Conservation (phyloP, 2,797 vertebrate species). For the Characodon lateralis region DNA sequence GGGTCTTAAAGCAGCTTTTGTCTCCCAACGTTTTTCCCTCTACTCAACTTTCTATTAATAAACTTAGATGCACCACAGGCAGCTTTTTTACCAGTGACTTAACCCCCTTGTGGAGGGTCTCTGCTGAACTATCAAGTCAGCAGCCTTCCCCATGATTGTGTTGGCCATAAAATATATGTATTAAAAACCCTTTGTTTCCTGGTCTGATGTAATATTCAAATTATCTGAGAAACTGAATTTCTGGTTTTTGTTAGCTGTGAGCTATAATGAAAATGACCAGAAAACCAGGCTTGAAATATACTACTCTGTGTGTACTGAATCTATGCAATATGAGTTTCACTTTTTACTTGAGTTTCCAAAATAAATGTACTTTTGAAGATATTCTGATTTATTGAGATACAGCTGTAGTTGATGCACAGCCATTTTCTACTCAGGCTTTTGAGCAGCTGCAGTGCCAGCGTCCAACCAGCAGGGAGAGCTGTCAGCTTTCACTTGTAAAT, state of each 20-base stretch:
- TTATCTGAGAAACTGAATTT: neutral
- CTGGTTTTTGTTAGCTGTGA: neutral
- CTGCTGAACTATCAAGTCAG: neutral
- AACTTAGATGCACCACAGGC: neutral
- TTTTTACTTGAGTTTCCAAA: neutral
- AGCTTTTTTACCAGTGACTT: neutral
- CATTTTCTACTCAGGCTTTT: slow-evolving; percentile 79
- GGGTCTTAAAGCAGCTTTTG: neutral
- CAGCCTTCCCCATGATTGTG: neutral
- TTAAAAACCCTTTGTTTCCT: neutral
- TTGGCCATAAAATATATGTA: neutral
- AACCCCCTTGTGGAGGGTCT: neutral
- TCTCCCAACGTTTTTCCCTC: neutral
- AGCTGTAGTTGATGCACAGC: slow-evolving; percentile 52
- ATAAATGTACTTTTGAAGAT: neutral
- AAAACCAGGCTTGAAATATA: neutral
- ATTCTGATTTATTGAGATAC: neutral
- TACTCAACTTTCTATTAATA: neutral
- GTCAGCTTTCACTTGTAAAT: slow-evolving; percentile 45
- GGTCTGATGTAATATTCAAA: neutral
- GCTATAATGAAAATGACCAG: neutral
- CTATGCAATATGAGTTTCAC: neutral
- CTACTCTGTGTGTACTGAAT: neutral
- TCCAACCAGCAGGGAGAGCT: slow-evolving; percentile 77
- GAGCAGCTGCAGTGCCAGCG: slow-evolving; percentile 71